Conservation (phyloP, 2,888 invertebrate genomes). For the Anaspis maculata region DNA sequence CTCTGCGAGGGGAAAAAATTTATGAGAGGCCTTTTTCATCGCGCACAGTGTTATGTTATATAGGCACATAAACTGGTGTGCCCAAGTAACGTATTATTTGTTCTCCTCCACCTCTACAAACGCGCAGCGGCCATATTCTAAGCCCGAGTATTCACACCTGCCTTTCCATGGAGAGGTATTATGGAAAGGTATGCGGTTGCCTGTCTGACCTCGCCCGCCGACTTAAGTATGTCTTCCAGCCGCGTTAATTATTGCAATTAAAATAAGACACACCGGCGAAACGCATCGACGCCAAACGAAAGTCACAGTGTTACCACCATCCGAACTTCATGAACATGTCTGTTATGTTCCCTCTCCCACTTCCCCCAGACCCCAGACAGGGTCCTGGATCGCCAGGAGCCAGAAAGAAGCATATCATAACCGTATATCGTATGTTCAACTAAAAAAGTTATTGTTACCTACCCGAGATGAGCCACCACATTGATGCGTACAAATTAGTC, state of each 20-base stretch:
- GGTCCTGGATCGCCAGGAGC: too few species aligned
- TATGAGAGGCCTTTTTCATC: background rate
- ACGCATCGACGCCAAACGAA: background rate
- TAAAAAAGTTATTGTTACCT: too few species aligned
- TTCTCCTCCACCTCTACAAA: constrained; percentile 8
- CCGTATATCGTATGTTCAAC: too few species aligned
- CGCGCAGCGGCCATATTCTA: constrained; percentile 8
- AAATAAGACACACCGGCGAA: background rate
- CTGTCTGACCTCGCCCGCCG: constrained; percentile 6
- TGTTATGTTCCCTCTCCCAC: too few species aligned
- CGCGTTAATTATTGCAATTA: constrained; percentile 9
- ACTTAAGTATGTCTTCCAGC: constrained; percentile 6
- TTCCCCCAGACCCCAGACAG: too few species aligned
- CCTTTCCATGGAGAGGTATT: constrained; percentile 3
- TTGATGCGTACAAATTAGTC: too few species aligned
- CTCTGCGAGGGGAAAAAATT: background rate
- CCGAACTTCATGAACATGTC: too few species aligned
- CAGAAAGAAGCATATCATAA: too few species aligned
- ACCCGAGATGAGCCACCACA: too few species aligned
- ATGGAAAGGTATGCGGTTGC: constrained; percentile 6
- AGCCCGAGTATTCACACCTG: constrained; percentile 11
- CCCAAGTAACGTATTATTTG: constrained; percentile 5
- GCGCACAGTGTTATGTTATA: too few species aligned
- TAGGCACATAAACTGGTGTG: too few species aligned
- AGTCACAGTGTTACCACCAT: too few species aligned